Evolutionary conservation across 2,888 invertebrate species (phyloP).

Genomic region (Lycophotia porphyrea): DNA sequence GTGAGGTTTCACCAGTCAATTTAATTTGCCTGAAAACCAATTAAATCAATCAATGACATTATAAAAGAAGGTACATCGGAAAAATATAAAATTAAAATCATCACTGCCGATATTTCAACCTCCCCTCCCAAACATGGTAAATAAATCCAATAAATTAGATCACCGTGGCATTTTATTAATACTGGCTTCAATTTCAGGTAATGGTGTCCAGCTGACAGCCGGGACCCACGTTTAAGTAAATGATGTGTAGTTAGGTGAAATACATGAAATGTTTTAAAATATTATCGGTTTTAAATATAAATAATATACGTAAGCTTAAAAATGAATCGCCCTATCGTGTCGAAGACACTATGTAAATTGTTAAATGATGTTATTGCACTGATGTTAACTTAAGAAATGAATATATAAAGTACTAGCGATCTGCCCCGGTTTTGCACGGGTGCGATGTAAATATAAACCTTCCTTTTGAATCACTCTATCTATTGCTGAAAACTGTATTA

Average conservation of each 20-base stretch:
- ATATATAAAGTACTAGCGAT: not conserved
- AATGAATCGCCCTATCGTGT: slow-evolving; percentile 49
- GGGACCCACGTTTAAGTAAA: slow-evolving; percentile 82
- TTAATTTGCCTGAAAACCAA: not conserved
- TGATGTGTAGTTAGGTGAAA: slow-evolving; percentile 60
- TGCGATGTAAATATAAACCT: too few species aligned
- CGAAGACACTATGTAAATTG: slow-evolving; percentile 58
- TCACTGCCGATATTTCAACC: not conserved
- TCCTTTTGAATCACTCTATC: too few species aligned
- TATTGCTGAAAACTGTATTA: too few species aligned
- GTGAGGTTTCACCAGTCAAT: not conserved
- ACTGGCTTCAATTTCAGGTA: slow-evolving; percentile 78
- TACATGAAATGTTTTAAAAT: slow-evolving; percentile 61
- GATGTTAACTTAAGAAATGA: slow-evolving; percentile 22
- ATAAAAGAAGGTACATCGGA: not conserved
- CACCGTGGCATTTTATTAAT: slow-evolving; percentile 39
- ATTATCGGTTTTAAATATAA: slow-evolving; percentile 43
- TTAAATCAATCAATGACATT: not conserved
- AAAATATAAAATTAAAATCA: not conserved
- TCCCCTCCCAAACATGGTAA: not conserved
- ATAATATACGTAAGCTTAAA: slow-evolving; percentile 50
- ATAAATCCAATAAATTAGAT: slow-evolving; percentile 30
- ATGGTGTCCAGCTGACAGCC: slow-evolving; percentile 72
- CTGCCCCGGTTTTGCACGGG: too few species aligned
- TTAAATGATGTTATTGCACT: slow-evolving; percentile 21